Evolutionary conservation across 2,797 vertebrate species (phyloP).

Genomic region (Staurois parvus): DNA sequence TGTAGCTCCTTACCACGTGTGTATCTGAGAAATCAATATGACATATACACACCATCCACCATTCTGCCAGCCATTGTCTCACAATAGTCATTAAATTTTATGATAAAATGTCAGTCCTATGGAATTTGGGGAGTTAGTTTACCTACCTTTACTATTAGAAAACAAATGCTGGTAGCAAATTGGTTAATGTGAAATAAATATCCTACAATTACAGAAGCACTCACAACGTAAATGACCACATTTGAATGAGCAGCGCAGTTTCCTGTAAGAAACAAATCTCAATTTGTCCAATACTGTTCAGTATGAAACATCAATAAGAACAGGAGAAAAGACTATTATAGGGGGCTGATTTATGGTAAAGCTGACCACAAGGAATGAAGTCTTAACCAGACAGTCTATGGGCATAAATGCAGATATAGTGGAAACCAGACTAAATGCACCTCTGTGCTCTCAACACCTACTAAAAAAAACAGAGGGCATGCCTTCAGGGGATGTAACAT

Average conservation of each 20-base stretch:
- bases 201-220: background rate
- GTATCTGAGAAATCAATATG: no score
- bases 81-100: no score
- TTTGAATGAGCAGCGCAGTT: background rate
- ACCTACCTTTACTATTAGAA: background rate
- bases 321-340: background rate
- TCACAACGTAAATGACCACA: background rate
- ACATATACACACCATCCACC: no score
- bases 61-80: no score
- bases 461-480: constrained; percentile 39
- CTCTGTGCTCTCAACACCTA: constrained; percentile 17
- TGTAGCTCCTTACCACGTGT: no score
- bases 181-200: background rate
- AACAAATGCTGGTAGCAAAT: no score
- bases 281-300: constrained; percentile 10
- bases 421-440: constrained; percentile 31
- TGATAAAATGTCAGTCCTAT: no score
- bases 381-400: background rate
- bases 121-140: no score
- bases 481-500: background rate
- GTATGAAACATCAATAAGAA: constrained; percentile 8
- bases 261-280: constrained; percentile 26
- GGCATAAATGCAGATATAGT: constrained; percentile 42
- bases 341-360: background rate
- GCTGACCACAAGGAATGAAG: background rate